phyloP scores from a whole-genome alignment of 1,140 invertebrate species.

The Drosophila sp. region DNA sequence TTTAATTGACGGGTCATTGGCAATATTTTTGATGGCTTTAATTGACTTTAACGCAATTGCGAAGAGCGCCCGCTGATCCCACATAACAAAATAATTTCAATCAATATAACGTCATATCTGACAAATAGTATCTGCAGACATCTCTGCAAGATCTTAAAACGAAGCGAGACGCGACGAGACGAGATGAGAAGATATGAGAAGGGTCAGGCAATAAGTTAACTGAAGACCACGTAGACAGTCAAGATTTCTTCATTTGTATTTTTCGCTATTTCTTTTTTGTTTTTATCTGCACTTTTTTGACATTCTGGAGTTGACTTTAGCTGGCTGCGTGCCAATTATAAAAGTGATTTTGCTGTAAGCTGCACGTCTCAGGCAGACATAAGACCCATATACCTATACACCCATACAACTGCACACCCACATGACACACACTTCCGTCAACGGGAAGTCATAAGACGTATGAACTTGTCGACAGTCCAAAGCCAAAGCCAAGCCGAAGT shows the following conservation, averaged over 20 bases:
- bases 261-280: conserved; percentile 4
- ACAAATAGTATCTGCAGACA: conserved; percentile 76
- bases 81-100: conserved; percentile 52
- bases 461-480: conserved; percentile 71
- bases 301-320: conserved; percentile 63
- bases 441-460: conserved; percentile 82
- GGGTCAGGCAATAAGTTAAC: conserved; percentile 43
- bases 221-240: conserved; percentile 60
- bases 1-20: conserved; percentile 51
- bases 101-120: conserved; percentile 80
- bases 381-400: conserved; percentile 38
- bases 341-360: conserved; percentile 81
- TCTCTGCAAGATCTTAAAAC: conserved; percentile 51
- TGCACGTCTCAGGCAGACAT: conserved; percentile 70
- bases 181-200: conserved; percentile 6
- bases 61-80: not conserved
- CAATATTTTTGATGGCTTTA: conserved; percentile 48
- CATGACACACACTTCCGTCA: conserved; percentile 65
- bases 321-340: conserved; percentile 82
- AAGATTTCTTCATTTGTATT: conserved; percentile 27
- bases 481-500: conserved; percentile 26
- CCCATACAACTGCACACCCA: conserved; percentile 43
- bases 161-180: not conserved
- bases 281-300: conserved; percentile 30
- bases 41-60: conserved; percentile 56